Evolutionary conservation across 2,113 vertebrate genomes (phyloP), one percentile per base, ranked within the genome.

Genomic region (Drymodes brunneopygia): DNA sequence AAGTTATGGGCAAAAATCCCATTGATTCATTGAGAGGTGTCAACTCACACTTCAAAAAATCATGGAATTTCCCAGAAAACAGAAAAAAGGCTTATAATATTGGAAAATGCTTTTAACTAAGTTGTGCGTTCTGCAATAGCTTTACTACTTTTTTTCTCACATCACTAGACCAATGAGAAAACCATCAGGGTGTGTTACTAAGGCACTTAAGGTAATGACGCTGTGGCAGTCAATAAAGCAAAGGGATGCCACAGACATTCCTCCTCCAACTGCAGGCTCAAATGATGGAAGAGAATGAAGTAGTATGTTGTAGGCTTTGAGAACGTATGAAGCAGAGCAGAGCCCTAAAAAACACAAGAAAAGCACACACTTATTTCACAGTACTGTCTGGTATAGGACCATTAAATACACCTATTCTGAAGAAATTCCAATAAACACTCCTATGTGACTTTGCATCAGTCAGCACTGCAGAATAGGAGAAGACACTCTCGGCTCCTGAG

Each of bases 151-250:
- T 67, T 81, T 73, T 70, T 33, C 75, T 67, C 40, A 25, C 28
- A 71, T 51, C 14, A 35, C 29, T 28, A 69, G 33, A 65, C 17
- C 19, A 82, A 74, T 91, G 51, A 56, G n/a, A 91, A 93, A 86
- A 80, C 35, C 67, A 56, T 7, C 15, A 81, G n/a, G 23, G 19
- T 57, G 61, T 6, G 10, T 82, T 62, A 87, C 83, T 64, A 64
- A 73, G 74, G 71, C 38, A 80, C 36, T 81, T 29, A 58, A 80
- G 50, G 74, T 33, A 80, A 82, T 31, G 42, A 86, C n/a, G 40
- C 64, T 50, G 29, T 29, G 50, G n/a, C 22, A 86, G 81, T 86
- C 81, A 62, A 88, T 81, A 88, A 66, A 71, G 45, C 75, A 91
- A 60, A 2, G 12, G 35, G 58, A 73, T 70, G 38, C 50, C 47